Percentiles rank a stretch among this genome's conserved stretches.
These are phyloP conservation scores for Drosophila pseudotakahashii DNA, from an alignment of 2,888 invertebrate species.

Conservation along the genomic window DNA sequence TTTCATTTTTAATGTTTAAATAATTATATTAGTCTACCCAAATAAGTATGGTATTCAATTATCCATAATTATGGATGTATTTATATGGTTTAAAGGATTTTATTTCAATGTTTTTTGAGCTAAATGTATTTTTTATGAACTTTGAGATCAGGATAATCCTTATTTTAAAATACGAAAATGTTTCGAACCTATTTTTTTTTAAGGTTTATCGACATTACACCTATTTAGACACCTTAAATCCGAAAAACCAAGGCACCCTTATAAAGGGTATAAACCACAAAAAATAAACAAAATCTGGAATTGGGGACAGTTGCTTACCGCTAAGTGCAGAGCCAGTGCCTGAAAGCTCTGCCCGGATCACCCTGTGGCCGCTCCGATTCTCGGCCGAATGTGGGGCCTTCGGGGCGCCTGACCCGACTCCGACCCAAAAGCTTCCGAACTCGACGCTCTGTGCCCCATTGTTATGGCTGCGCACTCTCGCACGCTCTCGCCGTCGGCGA, in stretches of 20 bases:
- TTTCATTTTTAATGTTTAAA: too few relatives aligned
- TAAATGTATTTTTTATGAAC: background rate
- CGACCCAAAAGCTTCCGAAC: slow-evolving; percentile 49
- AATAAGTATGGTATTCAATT: too few relatives aligned
- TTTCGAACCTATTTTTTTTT: too few relatives aligned
- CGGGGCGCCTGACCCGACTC: slow-evolving; percentile 56
- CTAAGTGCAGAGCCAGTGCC: slow-evolving; percentile 7
- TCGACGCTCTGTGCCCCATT: slow-evolving; percentile 34
- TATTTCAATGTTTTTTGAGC: background rate
- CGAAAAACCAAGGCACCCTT: background rate
- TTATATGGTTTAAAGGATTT: too few relatives aligned
- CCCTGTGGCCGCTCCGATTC: slow-evolving; percentile 22
- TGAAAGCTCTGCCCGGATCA: slow-evolving; percentile 24
- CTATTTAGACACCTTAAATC: too few relatives aligned
- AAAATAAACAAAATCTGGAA: slow-evolving; percentile 14
- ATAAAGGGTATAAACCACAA: background rate
- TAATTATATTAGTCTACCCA: too few relatives aligned
- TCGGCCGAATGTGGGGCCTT: slow-evolving; percentile 12
- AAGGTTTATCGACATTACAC: too few relatives aligned
- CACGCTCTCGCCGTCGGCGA: slow-evolving; percentile 25
- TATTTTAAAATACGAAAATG: too few relatives aligned
- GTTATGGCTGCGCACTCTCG: slow-evolving; percentile 33
- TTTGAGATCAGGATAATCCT: background rate
- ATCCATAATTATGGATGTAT: too few relatives aligned
- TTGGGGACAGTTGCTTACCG: slow-evolving; percentile 26